Evolutionary conservation across 2,113 vertebrate genomes (phyloP), one percentile per base, ranked within the genome.

Genomic region (Platichthys stellatus): DNA sequence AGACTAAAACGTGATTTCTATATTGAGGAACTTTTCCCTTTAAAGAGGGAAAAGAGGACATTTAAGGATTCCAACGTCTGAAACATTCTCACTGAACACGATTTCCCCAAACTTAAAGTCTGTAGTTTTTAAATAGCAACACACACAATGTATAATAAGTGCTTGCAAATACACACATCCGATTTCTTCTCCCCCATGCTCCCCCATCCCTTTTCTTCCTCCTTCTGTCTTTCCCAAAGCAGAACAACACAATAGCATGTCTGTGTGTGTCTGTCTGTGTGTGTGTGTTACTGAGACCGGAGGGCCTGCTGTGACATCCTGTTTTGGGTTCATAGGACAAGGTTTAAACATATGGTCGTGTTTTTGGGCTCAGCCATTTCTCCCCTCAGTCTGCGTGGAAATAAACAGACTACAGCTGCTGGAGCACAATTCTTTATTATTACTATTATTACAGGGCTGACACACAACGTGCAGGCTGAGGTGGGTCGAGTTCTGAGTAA

Each of bases 261-360:
- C 58, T 63, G 76, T 49, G 77, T 71, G 23, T 81, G 56, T 58
- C 0, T 26, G 23, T 28, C 12, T 59, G 14, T 7, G 15, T 7
- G 23, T 28, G 57, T 76, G 61, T 60, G 84, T 80, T 26, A 61
- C 21, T 56, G 67, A 75, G 81, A 86, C 86, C 63, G 74, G 83
- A 88, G 84, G 87, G 74, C 91, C 89, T 89, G 92, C 90, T 92
- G 92, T 76, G 91, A 92, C 90, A 85, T 93, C 90, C 92, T 94
- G 93, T 93, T 93, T 91, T 87, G 81, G 84, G 81, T 91, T 90
- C 85, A 85, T 63, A 72, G 76, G 76, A 91, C 86, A 83, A 88
- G 89, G 75, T 88, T 92, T 87, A 64, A 86, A 88, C 90, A 92
- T 85, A 86, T 90, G 92, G 86, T 92, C 76, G 70, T 80, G 83